phyloP scores from a whole-genome alignment of 2,113 vertebrate genomes.

The Tonatia bakeri region DNA sequence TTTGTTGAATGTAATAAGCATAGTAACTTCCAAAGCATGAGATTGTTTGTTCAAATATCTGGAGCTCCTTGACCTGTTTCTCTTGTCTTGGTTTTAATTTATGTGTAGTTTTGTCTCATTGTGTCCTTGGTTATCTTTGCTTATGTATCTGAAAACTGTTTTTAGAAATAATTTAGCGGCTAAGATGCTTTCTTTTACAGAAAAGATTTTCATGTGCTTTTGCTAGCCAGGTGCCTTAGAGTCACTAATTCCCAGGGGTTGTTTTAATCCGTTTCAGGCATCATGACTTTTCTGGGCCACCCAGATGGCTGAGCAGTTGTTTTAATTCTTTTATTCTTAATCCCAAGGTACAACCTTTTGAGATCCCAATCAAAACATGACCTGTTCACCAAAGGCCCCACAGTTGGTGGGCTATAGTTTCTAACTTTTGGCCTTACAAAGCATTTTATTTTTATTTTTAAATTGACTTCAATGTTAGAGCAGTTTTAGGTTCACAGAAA shows the following conservation, averaged over 20 bases:
- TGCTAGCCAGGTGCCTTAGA: neutral
- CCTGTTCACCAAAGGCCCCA: neutral
- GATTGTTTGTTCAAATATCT: neutral
- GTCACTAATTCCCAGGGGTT: neutral
- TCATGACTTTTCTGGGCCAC: neutral
- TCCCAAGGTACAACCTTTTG: neutral
- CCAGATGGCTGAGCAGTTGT: neutral
- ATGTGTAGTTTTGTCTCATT: neutral
- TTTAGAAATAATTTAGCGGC: neutral
- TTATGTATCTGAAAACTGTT: neutral
- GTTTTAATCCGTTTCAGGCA: conserved; percentile 17
- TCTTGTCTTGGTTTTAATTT: conserved; percentile 2
- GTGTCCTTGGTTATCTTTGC: conserved; percentile 7
- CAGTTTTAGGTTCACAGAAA: neutral
- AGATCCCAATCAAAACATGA: neutral
- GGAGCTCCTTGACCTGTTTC: neutral
- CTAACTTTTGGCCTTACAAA: neutral
- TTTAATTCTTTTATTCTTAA: conserved; percentile 32
- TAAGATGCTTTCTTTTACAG: neutral
- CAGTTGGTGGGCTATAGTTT: neutral
- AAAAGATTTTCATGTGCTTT: conserved; percentile 24
- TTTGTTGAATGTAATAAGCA: neutral
- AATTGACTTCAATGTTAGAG: neutral
- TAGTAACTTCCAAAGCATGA: neutral
- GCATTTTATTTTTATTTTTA: neutral